phyloP scores from a whole-genome alignment of 2,797 vertebrate species.

The Tarsius wallacei region DNA sequence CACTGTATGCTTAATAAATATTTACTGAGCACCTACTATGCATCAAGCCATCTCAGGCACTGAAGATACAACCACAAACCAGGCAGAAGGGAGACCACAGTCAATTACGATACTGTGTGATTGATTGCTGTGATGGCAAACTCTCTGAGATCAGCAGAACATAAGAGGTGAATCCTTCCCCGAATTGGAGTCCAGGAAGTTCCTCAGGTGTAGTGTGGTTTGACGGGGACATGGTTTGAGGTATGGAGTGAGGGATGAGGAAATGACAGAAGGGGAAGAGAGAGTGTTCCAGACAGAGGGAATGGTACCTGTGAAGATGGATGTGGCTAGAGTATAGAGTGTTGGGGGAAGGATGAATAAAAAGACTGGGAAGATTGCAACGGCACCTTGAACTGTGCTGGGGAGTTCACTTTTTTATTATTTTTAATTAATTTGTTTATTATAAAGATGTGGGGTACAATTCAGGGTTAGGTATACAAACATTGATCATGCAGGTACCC shows the following conservation, averaged over 20 bases:
- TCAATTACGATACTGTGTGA: not conserved
- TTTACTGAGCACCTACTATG: not conserved
- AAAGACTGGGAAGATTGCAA: not conserved
- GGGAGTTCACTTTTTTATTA: not conserved
- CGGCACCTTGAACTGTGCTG: accelerated
- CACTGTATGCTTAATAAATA: not conserved
- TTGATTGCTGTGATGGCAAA: not conserved
- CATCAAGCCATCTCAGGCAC: not conserved
- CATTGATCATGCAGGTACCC: no score
- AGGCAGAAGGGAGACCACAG: not conserved
- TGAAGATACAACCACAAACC: not conserved
- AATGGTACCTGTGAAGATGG: not conserved
- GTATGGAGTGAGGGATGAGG: not conserved
- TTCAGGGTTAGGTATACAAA: no score
- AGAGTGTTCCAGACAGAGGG: not conserved
- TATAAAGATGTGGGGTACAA: no score
- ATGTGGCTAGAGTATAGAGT: not conserved
- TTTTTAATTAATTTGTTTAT: no score
- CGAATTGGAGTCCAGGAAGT: not conserved
- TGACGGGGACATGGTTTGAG: not conserved
- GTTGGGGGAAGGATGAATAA: not conserved
- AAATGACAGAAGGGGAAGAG: not conserved
- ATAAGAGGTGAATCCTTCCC: not conserved
- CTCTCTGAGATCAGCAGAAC: not conserved
- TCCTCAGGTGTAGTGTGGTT: not conserved